phyloP scores from a whole-genome alignment of 1,140 invertebrate genomes.

The Atta cephalotes region DNA sequence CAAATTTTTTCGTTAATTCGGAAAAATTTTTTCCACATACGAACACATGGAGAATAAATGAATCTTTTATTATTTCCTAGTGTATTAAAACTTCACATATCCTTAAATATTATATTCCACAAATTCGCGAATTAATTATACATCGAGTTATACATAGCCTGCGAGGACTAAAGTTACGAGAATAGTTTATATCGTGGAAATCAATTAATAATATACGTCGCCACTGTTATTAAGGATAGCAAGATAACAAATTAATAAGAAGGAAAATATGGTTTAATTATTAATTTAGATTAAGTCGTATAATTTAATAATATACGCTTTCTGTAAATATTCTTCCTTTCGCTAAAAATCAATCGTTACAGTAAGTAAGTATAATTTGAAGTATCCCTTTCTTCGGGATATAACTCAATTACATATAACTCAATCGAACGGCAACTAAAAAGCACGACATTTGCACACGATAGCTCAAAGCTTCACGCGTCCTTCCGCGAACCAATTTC shows the following conservation, averaged over 20 bases:
- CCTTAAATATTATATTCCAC: background rate
- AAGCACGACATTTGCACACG: background rate
- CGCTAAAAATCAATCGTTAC: slow-evolving; percentile 1
- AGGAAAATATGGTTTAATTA: slow-evolving; percentile 21
- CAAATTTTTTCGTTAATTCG: slow-evolving; percentile 30
- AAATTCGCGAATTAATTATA: background rate
- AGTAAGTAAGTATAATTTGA: background rate
- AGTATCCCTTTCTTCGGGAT: background rate
- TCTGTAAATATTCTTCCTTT: background rate
- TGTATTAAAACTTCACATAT: background rate
- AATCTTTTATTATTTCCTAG: background rate
- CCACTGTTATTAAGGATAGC: background rate
- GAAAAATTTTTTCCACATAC: background rate
- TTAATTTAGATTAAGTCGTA: slow-evolving; percentile 64
- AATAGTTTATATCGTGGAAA: background rate
- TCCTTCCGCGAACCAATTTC: slow-evolving; percentile 39
- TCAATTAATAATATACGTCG: slow-evolving; percentile 16
- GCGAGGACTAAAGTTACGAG: too few species aligned
- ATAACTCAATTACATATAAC: background rate
- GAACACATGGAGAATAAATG: background rate
- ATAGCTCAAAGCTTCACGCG: background rate
- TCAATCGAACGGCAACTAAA: background rate
- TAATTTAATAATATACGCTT: background rate
- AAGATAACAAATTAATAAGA: too few species aligned
- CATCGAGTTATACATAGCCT: background rate